Base-by-base conservation (phyloP, 2,888 invertebrate genomes). In the Notocelia uddmanniana region DNA sequence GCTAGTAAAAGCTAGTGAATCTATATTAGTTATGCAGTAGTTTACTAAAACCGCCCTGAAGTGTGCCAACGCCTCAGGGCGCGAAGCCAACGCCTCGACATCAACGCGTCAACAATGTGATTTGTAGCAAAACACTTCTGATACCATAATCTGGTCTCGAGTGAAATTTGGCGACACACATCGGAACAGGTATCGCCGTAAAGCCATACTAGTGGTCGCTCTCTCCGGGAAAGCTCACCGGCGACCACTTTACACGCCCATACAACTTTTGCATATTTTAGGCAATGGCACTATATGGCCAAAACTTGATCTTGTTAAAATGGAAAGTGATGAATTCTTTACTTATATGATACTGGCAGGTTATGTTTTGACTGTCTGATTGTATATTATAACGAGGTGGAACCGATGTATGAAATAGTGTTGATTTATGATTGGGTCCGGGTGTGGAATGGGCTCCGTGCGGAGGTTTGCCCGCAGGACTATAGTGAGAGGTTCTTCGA, bases 161-260 rank as follows among this genome's bases (percentile, higher is more conserved):
- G 68, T 37, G 68, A 68, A 68, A 68, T 59, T 59, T 21, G 68
- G 68, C 67, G 67, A 34, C 68, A 68, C 52, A 59, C 59, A 68
- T 68, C 59, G 34, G 68, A 48, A 58, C 48, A 34, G 59, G 59
- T 68, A 59, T 58, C 45, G 68, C 34, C 26, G 55, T 34, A 31
- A 31, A 52, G 52, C 31, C 62, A 45, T 26, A 45, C 60, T 5
- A 31, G 37, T 18, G 26, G 18, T 13, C 67, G 45, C 66, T 57
- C 67, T 57, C 57, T 48, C 67, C 34, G 50, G 45, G 34, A 58
- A 68, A 58, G 62, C 62, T 45, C 62, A 9, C 10, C 37, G 34
- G 19, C 26, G 62, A 15, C 19, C 3, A 45, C 45, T 41, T 41
- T 45, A 45, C 45, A 26, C 62, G 50, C 50, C 62, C 62, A 63